Evolutionary conservation across 2,888 invertebrate genomes (phyloP), one percentile per base, ranked within the genome.

Genomic region (Malthinus seriepunctatus): DNA sequence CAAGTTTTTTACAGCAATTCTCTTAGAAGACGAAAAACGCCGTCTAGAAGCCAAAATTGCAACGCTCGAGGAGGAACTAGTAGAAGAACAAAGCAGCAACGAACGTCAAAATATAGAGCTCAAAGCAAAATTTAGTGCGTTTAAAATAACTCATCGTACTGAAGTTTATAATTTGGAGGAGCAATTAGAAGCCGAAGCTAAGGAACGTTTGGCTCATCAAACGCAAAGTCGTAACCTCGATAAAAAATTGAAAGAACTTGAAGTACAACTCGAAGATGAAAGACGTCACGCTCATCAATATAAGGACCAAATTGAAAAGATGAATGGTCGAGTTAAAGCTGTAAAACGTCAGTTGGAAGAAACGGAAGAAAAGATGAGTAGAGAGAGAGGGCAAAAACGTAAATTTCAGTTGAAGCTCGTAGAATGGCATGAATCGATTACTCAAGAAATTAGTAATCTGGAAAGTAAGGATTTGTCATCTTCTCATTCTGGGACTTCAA

Each of bases 391-490:
- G 39, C 93, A 93, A 81, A 94, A 95, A 81, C 86, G 99, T 60
- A 98, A 97, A 83, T 91, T 93, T 65, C 96, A 97, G 81, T 93
- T 70, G 99, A 99, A 79, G 99, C 88, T 96, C 85, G 84, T 93
- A 67, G 98, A 98, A 82, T 88, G 90, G 67, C 93, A 95, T 78
- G 97, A 97, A 80, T 87, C 89, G 35, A 85, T 94, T 79, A 85
- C 88, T 53, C 82, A 95, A 59, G 96, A 97, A 84, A 88, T 92
- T 71, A 88, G 87, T 79, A 91, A 91, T 78, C 85, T 96, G 65
- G 89, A 93, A 79, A 93, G 89, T 79, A 95, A 95, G 74, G 82
- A 82, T 62, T 78, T 89, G 53, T 84, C 87, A 32, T 84, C 88
- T 1, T 81, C 88, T 52, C 79, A 82, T 45, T 80, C 86, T 33